Conservation (phyloP, 1,140 invertebrate species). For the Platyscapa corneri region DNA sequence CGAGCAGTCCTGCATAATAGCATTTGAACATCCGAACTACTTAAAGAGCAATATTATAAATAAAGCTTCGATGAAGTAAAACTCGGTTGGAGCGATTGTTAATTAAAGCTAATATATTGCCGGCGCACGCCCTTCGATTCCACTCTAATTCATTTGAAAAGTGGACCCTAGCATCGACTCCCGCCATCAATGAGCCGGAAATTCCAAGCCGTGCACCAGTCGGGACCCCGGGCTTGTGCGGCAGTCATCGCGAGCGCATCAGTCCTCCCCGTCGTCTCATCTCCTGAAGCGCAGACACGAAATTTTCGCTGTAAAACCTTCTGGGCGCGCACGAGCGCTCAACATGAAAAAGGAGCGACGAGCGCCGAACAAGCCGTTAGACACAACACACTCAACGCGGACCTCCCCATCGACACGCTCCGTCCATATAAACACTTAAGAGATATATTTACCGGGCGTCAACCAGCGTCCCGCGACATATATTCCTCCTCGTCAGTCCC, state of each 20-base stretch:
- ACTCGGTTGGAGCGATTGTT: too few species aligned
- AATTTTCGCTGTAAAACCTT: neutral
- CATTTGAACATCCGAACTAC: too few species aligned
- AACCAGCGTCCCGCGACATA: neutral
- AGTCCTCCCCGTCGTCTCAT: neutral
- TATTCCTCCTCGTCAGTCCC: neutral
- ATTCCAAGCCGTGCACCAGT: neutral
- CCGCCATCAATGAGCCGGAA: neutral
- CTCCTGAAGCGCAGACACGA: neutral
- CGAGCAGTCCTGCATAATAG: too few species aligned
- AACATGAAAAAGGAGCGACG: constrained; percentile 1
- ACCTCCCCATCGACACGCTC: constrained; percentile 30
- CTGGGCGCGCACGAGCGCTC: neutral
- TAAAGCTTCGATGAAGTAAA: too few species aligned
- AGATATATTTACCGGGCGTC: constrained; percentile 38
- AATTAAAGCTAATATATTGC: too few species aligned
- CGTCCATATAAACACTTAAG: neutral
- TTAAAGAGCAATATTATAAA: too few species aligned
- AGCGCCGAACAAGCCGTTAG: constrained; percentile 26
- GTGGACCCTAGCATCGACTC: too few species aligned
- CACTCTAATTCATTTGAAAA: neutral
- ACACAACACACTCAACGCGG: constrained; percentile 47
- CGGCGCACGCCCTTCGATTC: neutral
- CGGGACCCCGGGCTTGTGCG: neutral
- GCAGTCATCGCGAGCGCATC: neutral